These are phyloP conservation scores for Anorthoa munda DNA, from an alignment of 2,888 invertebrate species.

Conservation along the genomic window DNA sequence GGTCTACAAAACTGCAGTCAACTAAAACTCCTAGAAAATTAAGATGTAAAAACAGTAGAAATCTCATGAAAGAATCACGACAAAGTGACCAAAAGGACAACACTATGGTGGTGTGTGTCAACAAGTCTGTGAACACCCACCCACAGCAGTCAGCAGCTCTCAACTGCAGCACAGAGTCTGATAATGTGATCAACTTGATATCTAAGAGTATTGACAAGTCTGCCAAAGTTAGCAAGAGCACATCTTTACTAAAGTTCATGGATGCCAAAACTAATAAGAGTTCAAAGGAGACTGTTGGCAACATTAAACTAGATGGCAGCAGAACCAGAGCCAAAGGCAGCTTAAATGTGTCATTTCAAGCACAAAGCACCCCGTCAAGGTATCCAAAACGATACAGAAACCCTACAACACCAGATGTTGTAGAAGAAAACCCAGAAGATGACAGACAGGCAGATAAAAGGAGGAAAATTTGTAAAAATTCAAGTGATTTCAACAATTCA, in stretches of 20 bases:
- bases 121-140: constrained; percentile 80
- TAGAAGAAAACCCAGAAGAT: constrained; percentile 45
- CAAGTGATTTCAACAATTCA: constrained; percentile 74
- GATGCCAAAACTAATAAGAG: constrained; percentile 71
- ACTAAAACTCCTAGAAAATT: constrained; percentile 80
- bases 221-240: constrained; percentile 76
- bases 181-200: constrained; percentile 82
- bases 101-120: constrained; percentile 79
- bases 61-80: constrained; percentile 77
- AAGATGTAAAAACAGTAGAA: constrained; percentile 78
- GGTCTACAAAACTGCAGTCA: constrained; percentile 85
- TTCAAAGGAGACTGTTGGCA: constrained; percentile 36
- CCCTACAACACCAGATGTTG: constrained; percentile 45
- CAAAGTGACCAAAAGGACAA: constrained; percentile 68
- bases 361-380: constrained; percentile 78
- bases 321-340: constrained; percentile 65
- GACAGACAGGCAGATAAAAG: constrained; percentile 60
- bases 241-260: constrained; percentile 83
- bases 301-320: constrained; percentile 40
- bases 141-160: constrained; percentile 67
- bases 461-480: constrained; percentile 69
- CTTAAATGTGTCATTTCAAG: constrained; percentile 79
- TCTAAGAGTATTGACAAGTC: constrained; percentile 76
- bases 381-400: constrained; percentile 82
- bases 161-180: constrained; percentile 84